Evolutionary conservation across 2,113 vertebrate genomes (phyloP).

Genomic region (Numida meleagris): DNA sequence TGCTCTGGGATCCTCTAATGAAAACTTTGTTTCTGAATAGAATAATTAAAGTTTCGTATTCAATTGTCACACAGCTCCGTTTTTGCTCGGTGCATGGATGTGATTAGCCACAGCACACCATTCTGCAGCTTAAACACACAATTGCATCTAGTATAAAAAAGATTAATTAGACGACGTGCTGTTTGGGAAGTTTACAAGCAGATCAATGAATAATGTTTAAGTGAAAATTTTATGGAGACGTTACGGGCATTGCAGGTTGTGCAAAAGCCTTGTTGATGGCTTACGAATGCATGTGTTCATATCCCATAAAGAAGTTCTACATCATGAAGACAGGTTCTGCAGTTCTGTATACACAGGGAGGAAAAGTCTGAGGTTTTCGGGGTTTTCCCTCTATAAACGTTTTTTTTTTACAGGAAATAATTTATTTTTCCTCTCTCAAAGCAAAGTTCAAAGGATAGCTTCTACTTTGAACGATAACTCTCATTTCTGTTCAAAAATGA

Average conservation of each 20-base stretch:
- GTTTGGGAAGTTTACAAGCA: slow-evolving; percentile 68
- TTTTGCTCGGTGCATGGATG: slow-evolving; percentile 57
- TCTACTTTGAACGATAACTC: not conserved
- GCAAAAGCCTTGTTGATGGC: slow-evolving; percentile 23
- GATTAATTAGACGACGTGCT: slow-evolving; percentile 69
- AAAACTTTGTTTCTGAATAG: slow-evolving; percentile 71
- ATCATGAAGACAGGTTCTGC: slow-evolving; percentile 20
- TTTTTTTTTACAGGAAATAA: not conserved
- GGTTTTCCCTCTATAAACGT: not conserved
- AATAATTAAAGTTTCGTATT: slow-evolving; percentile 73
- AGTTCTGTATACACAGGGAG: not conserved
- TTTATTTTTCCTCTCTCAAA: not conserved
- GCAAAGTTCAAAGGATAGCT: not conserved
- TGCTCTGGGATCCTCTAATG: slow-evolving; percentile 65
- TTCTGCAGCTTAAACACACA: slow-evolving; percentile 69
- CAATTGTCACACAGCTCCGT: slow-evolving; percentile 60
- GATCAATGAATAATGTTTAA: slow-evolving; percentile 64
- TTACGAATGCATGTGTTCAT: not conserved
- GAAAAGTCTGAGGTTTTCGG: not conserved
- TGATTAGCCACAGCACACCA: slow-evolving; percentile 57
- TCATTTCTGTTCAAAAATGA: not conserved
- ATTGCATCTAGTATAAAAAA: slow-evolving; percentile 71
- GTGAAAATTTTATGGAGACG: slow-evolving; percentile 70
- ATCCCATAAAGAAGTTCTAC: slow-evolving; percentile 6
- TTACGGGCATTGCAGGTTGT: slow-evolving; percentile 69